A percentile compares a stretch with the other conserved stretches of the same genome.
Conservation (phyloP, 2,113 vertebrate genomes). For the Mystacornis crossleyi region DNA sequence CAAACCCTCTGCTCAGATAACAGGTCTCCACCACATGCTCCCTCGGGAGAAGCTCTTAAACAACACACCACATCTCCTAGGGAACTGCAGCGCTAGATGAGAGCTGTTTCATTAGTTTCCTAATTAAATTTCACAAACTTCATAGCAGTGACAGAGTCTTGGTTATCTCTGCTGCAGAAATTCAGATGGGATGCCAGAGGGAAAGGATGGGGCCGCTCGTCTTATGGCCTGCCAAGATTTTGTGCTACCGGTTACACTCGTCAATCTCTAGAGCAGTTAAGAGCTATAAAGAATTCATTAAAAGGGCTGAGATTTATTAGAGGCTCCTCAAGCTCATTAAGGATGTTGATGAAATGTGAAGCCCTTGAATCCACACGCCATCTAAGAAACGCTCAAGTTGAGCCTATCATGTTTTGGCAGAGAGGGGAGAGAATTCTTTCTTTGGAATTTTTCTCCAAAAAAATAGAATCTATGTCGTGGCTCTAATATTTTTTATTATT, state of each 20-base stretch:
- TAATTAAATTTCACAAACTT: constrained; percentile 59
- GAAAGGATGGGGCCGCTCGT: constrained; percentile 61
- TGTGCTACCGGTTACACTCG: constrained; percentile 70
- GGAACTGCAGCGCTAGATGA: neutral
- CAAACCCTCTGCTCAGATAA: neutral
- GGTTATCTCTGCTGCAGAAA: constrained; percentile 19
- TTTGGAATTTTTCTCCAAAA: neutral
- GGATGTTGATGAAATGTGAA: constrained; percentile 40
- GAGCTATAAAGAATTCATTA: constrained; percentile 77
- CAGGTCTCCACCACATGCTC: neutral
- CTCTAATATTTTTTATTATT: neutral
- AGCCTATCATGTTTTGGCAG: neutral
- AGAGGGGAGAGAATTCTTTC: neutral
- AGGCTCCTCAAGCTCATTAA: constrained; percentile 44
- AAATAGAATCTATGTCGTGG: neutral
- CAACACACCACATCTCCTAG: neutral
- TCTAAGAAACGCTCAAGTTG: neutral
- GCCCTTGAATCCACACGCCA: constrained; percentile 1
- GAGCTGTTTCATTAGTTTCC: constrained; percentile 46
- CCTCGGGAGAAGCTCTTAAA: neutral
- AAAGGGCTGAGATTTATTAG: constrained; percentile 69
- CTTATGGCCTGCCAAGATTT: constrained; percentile 75
- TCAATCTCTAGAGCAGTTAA: constrained; percentile 74
- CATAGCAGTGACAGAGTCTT: constrained; percentile 37
- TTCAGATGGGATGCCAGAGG: constrained; percentile 64